Evolutionary conservation across 2,888 invertebrate genomes (phyloP), one percentile per base, ranked within the genome.

Genomic region (Hydriomena furcata): DNA sequence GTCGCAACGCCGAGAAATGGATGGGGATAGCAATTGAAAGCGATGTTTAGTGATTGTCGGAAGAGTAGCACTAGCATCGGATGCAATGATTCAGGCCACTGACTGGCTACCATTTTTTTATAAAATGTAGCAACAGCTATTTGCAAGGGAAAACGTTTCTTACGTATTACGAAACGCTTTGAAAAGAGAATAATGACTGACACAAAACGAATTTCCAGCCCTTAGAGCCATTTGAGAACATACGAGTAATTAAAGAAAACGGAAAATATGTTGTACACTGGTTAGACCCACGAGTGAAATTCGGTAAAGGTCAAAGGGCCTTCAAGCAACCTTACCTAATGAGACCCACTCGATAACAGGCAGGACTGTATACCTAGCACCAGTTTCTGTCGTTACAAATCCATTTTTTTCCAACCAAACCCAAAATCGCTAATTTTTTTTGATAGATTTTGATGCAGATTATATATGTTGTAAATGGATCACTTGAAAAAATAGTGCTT

Each of bases 11-110:
- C 58, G 59, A 44, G 12, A 44, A 48, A 28, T 47, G 48, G 34
- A 42, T 44, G 60, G 52, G 57, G 53, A 51, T 51, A 47, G 60
- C 63, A n/a, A 67, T 63, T 62, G 63, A 61, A 64, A 63, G 63
- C 51, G 49, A 34, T 55, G 43, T 42, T 52, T 43, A 63, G 58
- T 43, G 60, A 55, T 42, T 24, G 30, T n/a, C 25, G 7, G 10
- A n/a, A 34, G n/a, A 23, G 28, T 11, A n/a, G 7, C 20, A 27
- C 7, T 30, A 23, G 21, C 10, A 21, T 7, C 7, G 7, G 11
- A 23, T 1, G n/a, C 20, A 11, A 13, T 2, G 27, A 2, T n/a
- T n/a, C n/a, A n/a, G n/a, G n/a, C n/a, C n/a, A n/a, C n/a, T n/a
- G n/a, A n/a, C n/a, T n/a, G n/a, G n/a, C n/a, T n/a, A n/a, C n/a